These are phyloP conservation scores for Elymnias hypermnestra DNA, from an alignment of 1,140 invertebrate species.

Conservation along the genomic window DNA sequence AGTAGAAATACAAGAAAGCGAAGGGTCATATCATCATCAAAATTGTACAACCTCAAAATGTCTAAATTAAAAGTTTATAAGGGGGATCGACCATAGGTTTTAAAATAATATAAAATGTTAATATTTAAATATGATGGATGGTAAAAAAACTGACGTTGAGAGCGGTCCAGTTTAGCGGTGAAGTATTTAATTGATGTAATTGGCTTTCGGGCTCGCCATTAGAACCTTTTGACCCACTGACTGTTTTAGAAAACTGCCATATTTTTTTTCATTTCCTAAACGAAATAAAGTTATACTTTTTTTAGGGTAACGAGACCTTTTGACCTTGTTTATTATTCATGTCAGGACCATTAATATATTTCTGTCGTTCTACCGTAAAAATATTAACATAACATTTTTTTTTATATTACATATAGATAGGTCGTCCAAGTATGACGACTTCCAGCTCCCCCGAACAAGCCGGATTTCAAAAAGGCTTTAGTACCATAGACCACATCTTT, in stretches of 20 bases:
- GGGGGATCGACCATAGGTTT: too few species aligned
- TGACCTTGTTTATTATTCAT: slow-evolving; percentile 53
- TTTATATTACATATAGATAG: neutral
- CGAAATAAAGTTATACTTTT: slow-evolving; percentile 52
- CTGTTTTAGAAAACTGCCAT: slow-evolving; percentile 44
- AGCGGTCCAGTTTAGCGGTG: slow-evolving; percentile 26
- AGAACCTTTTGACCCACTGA: slow-evolving; percentile 35
- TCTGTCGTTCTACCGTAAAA: slow-evolving; percentile 36
- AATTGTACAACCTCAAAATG: too few species aligned
- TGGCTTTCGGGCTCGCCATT: slow-evolving; percentile 56
- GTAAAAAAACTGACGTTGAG: slow-evolving; percentile 16
- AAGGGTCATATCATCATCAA: too few species aligned
- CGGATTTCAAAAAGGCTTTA: too few species aligned
- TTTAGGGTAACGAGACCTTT: slow-evolving; percentile 40
- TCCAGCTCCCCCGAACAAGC: too few species aligned
- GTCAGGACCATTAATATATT: slow-evolving; percentile 43
- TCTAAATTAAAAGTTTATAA: too few species aligned
- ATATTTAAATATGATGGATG: too few species aligned
- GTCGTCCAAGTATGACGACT: too few species aligned
- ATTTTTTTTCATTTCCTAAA: slow-evolving; percentile 44
- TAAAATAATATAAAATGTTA: too few species aligned
- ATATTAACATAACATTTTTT: slow-evolving; percentile 13
- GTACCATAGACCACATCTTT: too few species aligned
- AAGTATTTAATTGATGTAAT: slow-evolving; percentile 68
- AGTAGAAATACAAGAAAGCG: too few species aligned